Percentiles rank a stretch among this genome's conserved stretches.
phyloP scores from a whole-genome alignment of 2,113 vertebrate species.

The Phaethon lepturus region DNA sequence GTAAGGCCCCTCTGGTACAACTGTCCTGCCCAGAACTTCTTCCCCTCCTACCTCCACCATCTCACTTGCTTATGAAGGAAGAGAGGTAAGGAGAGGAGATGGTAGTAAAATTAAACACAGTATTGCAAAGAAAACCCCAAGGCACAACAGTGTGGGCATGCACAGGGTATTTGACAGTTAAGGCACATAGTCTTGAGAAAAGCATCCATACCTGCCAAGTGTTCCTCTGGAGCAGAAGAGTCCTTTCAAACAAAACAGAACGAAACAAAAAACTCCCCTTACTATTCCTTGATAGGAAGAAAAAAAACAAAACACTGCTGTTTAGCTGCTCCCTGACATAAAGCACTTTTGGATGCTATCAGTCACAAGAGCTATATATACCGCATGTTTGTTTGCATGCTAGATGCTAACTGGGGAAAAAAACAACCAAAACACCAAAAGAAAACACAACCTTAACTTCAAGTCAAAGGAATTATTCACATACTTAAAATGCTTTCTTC shows the following conservation, averaged over 20 bases:
- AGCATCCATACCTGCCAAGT: background rate
- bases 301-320: background rate
- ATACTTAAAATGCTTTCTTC: background rate
- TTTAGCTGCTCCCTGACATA: background rate
- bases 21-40: background rate
- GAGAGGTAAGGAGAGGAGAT: background rate
- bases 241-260: background rate
- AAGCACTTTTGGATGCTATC: background rate
- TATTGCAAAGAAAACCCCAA: background rate
- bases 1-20: background rate
- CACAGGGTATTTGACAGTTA: background rate
- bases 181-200: accelerated
- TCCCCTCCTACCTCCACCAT: background rate
- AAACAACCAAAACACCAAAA: background rate
- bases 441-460: background rate
- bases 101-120: background rate
- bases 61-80: background rate
- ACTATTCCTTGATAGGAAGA: background rate
- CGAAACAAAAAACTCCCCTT: background rate
- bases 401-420: background rate
- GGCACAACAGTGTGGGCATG: background rate
- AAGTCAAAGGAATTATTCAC: background rate
- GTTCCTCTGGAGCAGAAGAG: background rate
- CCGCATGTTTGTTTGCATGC: background rate
- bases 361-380: background rate